Evolutionary conservation across 2,113 vertebrate species (phyloP), one percentile per base, ranked within the genome.

Genomic region (Pleuronectes platessa): DNA sequence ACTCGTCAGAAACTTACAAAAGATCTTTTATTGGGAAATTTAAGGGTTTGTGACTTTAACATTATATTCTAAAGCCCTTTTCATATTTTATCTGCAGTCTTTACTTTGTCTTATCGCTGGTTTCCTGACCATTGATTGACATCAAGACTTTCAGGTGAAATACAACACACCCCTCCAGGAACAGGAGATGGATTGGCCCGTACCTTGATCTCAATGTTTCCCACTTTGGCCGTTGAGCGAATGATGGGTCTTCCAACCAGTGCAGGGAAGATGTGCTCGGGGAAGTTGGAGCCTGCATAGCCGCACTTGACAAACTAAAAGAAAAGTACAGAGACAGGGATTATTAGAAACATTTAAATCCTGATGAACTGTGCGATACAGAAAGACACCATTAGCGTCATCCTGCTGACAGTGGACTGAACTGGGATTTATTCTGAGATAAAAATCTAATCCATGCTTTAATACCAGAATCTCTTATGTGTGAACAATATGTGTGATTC

Each of bases 151-250:
- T 23, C 4, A 27, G 31, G 31, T 31, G 6, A 31, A 31, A 7
- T 31, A 1, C 7, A 31, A 31, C 31, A 31, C 31, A 1, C 31
- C 31, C 31, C 31, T 7, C 6, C 31, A 31, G 8, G 2, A 26
- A n/a, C 35, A 66, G 24, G 10, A 31, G 37, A 4, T 20, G 51
- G 71, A 58, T 12, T 8, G 3, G n/a, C 40, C 58, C 91, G 93
- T 97, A 99, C 97, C 98, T 99, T 99, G 92, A 99, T 99, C 93
- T 99, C 98, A 88, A 99, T 99, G 94, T 99, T 99, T 92, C 98
- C 98, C 91, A 99, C 97, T 99, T 99, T 99, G 90, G 98, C 96
- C 74, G 98, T 98, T 74, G 98, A 99, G 91, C 98, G 96, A 89
- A 99, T 99, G 93, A 99, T 99, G 79, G 98, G 98, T 93, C 98